Evolutionary conservation across 2,113 vertebrate genomes (phyloP).

Genomic region (Zosterops hypoxanthus): DNA sequence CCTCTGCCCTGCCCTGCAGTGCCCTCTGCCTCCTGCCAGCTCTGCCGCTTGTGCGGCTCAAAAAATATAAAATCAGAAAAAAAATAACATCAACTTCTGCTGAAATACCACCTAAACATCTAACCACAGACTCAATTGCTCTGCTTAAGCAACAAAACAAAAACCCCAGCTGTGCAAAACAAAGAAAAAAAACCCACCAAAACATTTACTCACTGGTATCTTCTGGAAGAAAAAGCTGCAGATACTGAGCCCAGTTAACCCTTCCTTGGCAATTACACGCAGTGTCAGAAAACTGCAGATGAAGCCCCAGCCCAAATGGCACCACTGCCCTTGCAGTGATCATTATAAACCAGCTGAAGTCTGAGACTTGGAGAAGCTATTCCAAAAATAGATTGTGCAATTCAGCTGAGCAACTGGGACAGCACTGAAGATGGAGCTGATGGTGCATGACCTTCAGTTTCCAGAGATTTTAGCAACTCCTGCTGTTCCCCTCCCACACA

Average conservation of each 20-base stretch:
- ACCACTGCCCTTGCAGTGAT: neutral
- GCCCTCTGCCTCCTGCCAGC: constrained; percentile 28
- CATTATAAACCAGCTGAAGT: neutral
- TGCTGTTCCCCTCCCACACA: neutral
- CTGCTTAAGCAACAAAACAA: neutral
- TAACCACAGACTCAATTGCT: neutral
- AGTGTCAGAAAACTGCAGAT: neutral
- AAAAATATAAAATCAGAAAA: neutral
- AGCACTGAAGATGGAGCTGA: neutral
- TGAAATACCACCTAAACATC: neutral
- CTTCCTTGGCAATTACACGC: neutral
- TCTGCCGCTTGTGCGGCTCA: neutral
- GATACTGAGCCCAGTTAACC: neutral
- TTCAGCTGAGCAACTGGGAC: neutral
- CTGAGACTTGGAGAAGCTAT: neutral
- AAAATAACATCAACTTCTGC: neutral
- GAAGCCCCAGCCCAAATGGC: neutral
- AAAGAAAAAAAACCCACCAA: neutral
- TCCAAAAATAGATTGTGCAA: neutral
- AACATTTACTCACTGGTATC: neutral
- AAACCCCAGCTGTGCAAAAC: neutral
- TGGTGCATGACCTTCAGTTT: neutral
- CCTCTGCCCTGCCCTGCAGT: neutral
- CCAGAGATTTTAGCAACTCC: neutral
- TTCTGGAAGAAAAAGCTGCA: neutral